phyloP scores from a whole-genome alignment of 2,888 invertebrate genomes.

The Diaprepes abbreviatus region DNA sequence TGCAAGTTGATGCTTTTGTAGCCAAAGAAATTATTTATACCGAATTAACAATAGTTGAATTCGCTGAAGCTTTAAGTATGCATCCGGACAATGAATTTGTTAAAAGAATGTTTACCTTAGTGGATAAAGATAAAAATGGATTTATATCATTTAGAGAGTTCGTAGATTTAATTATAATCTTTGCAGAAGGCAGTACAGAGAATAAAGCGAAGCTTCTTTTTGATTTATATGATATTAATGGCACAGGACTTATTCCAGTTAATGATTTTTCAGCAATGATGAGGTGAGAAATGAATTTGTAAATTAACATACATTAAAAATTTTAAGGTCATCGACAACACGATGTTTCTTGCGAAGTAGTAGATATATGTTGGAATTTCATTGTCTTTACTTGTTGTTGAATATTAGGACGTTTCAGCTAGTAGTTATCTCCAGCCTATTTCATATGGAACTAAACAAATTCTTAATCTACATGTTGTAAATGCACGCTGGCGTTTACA shows the following conservation, averaged over 20 bases:
- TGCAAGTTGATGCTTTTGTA: slow-evolving; percentile 64
- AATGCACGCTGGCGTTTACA: no score
- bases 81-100: slow-evolving; percentile 72
- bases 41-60: slow-evolving; percentile 71
- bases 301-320: no score
- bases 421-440: no score
- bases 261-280: slow-evolving; percentile 70
- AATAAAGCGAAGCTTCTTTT: slow-evolving; percentile 71
- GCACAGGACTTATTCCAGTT: slow-evolving; percentile 66
- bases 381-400: no score
- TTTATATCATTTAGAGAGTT: slow-evolving; percentile 76
- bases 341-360: no score
- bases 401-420: no score
- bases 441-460: no score
- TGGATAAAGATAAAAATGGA: slow-evolving; percentile 73
- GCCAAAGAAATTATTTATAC: slow-evolving; percentile 69
- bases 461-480: no score
- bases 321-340: no score
- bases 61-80: slow-evolving; percentile 74
- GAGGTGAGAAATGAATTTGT: slow-evolving; percentile 61
- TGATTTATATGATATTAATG: slow-evolving; percentile 73
- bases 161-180: slow-evolving; percentile 73
- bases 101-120: slow-evolving; percentile 70
- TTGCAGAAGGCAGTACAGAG: slow-evolving; percentile 70
- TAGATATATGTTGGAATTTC: no score